Conservation (phyloP, 2,888 invertebrate species). For the Philhelius pedissequus region DNA sequence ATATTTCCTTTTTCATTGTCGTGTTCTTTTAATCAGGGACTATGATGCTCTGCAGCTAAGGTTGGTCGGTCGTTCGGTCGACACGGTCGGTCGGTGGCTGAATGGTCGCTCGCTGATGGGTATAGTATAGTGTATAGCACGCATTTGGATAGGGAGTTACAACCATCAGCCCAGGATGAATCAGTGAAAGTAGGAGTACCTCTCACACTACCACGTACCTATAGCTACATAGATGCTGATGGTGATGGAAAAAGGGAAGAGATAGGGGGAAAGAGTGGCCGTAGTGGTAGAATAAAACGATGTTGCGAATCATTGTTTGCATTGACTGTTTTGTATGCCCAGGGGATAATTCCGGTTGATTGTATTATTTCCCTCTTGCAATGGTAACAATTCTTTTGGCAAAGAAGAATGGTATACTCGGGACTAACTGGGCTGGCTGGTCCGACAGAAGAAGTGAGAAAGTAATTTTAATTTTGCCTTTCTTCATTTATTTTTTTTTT, state of each 20-base stretch:
- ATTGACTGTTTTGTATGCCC: slow-evolving; percentile 67
- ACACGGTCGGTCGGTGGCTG: neutral
- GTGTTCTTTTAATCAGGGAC: slow-evolving; percentile 66
- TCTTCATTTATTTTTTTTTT: neutral
- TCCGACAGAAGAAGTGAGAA: neutral
- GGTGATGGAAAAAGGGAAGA: neutral
- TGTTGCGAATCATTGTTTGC: slow-evolving; percentile 67
- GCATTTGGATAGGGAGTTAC: slow-evolving; percentile 42
- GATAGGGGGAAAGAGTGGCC: neutral
- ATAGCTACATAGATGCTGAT: neutral
- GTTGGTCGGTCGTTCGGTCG: neutral
- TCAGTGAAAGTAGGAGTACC: slow-evolving; percentile 27
- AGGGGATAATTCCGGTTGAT: slow-evolving; percentile 67
- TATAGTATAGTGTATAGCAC: neutral
- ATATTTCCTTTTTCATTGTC: slow-evolving; percentile 34
- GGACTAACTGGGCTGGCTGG: neutral
- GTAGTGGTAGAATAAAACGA: slow-evolving; percentile 45
- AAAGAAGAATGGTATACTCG: neutral
- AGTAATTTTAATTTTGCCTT: neutral
- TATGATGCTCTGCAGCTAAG: slow-evolving; percentile 17
- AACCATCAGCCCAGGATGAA: slow-evolving; percentile 24
- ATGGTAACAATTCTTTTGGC: slow-evolving; percentile 41
- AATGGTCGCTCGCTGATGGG: neutral
- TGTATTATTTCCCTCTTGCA: slow-evolving; percentile 64
- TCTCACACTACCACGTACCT: neutral